Base-by-base conservation (phyloP, 2,113 vertebrate species). In the Gambusia affinis region DNA sequence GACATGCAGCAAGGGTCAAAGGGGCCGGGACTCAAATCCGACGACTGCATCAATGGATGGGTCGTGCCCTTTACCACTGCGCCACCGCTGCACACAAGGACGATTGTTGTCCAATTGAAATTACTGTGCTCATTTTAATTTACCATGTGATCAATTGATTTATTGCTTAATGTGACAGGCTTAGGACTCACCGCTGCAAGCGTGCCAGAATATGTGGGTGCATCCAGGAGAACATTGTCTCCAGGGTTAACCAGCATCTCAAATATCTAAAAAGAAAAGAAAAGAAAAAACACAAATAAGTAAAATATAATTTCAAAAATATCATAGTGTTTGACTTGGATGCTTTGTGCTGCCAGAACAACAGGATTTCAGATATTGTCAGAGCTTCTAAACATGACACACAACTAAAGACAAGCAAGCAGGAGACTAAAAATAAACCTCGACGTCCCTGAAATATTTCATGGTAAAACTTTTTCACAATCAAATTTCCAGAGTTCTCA, bases 201-300 rank as follows among this genome's bases (percentile, higher is more conserved):
- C 0, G 95, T 98, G 31, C 97, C 97, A 0, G 97, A 62, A 67
- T 98, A 99, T 0, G 95, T 94, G 11, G 97, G 97, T 1, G 95
- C 93, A 73, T 96, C 97, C 64, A 98, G 67, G 61, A 99, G 95
- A 57, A 99, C 79, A 17, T 95, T 96, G 88, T 99, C 97, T 69
- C 96, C 97, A n/a, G 94, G 96, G 87, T 86, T 96, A 82, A 98
- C 82, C 30, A 98, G 93, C 98, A 99, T 99, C 93, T 99, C 97
- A 88, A 99, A 99, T 51, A 96, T 92, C 98, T 99, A 42, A 77
- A 27, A 27, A 27, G 27, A 27, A 27, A 77, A 42, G 37, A 88
- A 74, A 29, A 37, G 24, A 61, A 35, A 35, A 39, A 88, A 28
- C 0, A 4, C 47, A 61, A 33, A 71, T 3, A 80, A 10, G n/a